Evolutionary conservation across 2,888 invertebrate genomes (phyloP).

Genomic region (Thalpophila matura): DNA sequence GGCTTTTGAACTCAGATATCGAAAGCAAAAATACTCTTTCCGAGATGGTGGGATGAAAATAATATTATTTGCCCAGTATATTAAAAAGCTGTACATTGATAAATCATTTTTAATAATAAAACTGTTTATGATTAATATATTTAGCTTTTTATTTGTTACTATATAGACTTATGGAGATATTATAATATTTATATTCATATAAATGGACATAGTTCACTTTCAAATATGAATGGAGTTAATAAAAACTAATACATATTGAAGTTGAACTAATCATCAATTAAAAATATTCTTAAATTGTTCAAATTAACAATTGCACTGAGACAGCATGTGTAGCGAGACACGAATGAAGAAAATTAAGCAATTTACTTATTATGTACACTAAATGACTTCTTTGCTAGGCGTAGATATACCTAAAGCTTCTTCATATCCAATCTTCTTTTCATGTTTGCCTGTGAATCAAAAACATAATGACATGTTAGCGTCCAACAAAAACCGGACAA

Average conservation of each 20-base stretch:
- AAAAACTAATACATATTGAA: constrained; percentile 76
- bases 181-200: constrained; percentile 80
- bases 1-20: too few species aligned
- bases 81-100: constrained; percentile 64
- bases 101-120: constrained; percentile 86
- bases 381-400: constrained; percentile 96
- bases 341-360: constrained; percentile 72
- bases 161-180: constrained; percentile 79
- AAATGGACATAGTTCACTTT: constrained; percentile 85
- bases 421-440: constrained; percentile 95
- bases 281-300: constrained; percentile 81
- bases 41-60: too few species aligned
- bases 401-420: constrained; percentile 97
- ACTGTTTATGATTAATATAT: constrained; percentile 87
- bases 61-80: too few species aligned
- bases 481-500: too few species aligned
- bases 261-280: constrained; percentile 74
- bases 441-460: constrained; percentile 86
- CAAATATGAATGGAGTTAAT: constrained; percentile 78
- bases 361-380: constrained; percentile 76
- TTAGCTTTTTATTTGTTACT: constrained; percentile 76
- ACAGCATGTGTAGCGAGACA: constrained; percentile 75
- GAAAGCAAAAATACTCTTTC: too few species aligned
- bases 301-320: constrained; percentile 88
- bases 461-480: too few species aligned